Conservation (phyloP, 2,113 vertebrate genomes). For the Apodemus sylvaticus region DNA sequence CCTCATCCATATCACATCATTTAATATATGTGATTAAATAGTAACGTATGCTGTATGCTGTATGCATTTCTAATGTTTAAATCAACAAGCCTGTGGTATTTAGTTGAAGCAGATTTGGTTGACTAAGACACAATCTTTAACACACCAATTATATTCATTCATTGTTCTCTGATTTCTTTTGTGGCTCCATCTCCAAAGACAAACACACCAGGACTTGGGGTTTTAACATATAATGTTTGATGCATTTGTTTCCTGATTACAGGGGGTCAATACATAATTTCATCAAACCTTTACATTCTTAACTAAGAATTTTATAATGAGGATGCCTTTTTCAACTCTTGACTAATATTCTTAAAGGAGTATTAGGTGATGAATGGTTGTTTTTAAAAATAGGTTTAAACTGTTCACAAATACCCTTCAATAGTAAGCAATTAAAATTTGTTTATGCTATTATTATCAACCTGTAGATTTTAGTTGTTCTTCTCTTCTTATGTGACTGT, state of each 20-base stretch:
- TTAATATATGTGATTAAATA: background rate
- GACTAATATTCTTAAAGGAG: background rate
- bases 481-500: background rate
- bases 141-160: background rate
- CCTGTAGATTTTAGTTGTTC: background rate
- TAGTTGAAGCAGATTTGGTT: background rate
- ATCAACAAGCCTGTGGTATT: background rate
- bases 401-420: background rate
- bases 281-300: conserved; percentile 13
- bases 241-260: background rate
- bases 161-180: background rate
- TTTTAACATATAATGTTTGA: background rate
- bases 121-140: background rate
- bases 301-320: background rate
- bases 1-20: background rate
- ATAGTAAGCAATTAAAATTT: background rate
- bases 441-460: background rate
- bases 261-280: background rate
- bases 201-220: background rate
- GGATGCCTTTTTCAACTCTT: background rate
- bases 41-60: background rate
- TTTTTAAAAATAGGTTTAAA: background rate
- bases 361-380: background rate
- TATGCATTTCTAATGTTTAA: background rate
- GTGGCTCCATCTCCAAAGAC: background rate